Percentiles rank a stretch among this genome's conserved stretches.
Evolutionary conservation across 2,888 invertebrate species (phyloP).

Genomic region (Agrochola litura): DNA sequence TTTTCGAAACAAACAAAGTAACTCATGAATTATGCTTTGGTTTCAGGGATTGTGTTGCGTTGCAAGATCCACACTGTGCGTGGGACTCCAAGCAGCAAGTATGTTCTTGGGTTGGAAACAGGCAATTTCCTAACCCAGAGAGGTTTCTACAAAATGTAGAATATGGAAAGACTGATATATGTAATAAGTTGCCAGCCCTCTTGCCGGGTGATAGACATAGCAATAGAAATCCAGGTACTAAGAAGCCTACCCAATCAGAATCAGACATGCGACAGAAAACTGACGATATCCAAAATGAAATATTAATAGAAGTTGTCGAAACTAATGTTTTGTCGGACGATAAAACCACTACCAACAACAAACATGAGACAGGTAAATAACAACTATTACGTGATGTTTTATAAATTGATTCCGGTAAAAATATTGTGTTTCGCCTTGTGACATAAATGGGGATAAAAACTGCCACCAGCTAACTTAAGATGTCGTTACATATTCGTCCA

Average conservation of each 20-base stretch:
- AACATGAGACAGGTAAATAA: slow-evolving; percentile 86
- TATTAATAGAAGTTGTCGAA: slow-evolving; percentile 92
- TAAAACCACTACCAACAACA: slow-evolving; percentile 86
- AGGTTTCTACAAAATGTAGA: slow-evolving; percentile 94
- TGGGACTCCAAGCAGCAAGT: slow-evolving; percentile 95
- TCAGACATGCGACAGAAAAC: slow-evolving; percentile 89
- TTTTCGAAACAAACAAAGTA: background rate
- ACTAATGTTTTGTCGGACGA: slow-evolving; percentile 91
- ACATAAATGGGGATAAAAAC: background rate
- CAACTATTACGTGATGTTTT: background rate
- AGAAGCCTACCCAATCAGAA: slow-evolving; percentile 85
- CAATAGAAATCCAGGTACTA: slow-evolving; percentile 86
- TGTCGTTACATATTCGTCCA: background rate
- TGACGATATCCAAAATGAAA: slow-evolving; percentile 92
- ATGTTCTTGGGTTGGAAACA: slow-evolving; percentile 90
- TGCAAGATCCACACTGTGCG: slow-evolving; percentile 99
- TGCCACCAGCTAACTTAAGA: background rate
- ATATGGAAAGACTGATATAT: slow-evolving; percentile 92
- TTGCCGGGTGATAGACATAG: slow-evolving; percentile 83
- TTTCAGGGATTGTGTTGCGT: slow-evolving; percentile 95
- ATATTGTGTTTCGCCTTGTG: background rate
- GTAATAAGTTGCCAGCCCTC: slow-evolving; percentile 88
- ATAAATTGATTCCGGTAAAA: background rate
- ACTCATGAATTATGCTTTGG: slow-evolving; percentile 20
- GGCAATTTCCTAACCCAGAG: slow-evolving; percentile 91